Base-by-base conservation (phyloP, 2,888 invertebrate genomes). In the Muschampia plurimacula region DNA sequence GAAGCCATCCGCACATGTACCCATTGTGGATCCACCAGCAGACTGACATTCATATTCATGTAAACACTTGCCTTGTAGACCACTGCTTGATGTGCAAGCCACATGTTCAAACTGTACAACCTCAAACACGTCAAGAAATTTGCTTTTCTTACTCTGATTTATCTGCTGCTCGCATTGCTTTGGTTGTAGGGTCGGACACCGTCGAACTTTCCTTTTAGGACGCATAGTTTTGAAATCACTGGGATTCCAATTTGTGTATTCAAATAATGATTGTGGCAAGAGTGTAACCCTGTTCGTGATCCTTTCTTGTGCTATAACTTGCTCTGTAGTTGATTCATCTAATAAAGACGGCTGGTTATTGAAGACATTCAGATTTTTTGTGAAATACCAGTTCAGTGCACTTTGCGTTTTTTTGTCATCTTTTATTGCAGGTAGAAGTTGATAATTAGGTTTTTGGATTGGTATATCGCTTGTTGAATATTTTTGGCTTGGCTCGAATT, bases 1-100 rank as follows among this genome's bases (percentile, higher is more conserved):
- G 81, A 96, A 96, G 5, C 96, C 97, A 83, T 95, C 95, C 15
- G 97, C 97, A 86, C 97, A 97, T 0, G 93, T 84, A n/a, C 96
- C 96, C 85, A 96, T 95, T 1, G 95, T 86, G 7, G 92, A 91
- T 2, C 97, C 97, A 66, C 96, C 96, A 55, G 95, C 84, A 65
- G 93, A 90, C 22, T 91, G 89, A 83, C 97, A 97, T 82, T 97
- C 96, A 49, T 95, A 90, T 74, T 95, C 94, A 80, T 96, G 96
- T 78, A 96, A 95, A 83, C 97, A 97, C 36, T 95, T 95, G 0
- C 97, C 97, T 81, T 96, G 96, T 79, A 96, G 93, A 6, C 96
- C 93, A 78, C 88, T 93, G 41, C 89, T 92, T 0, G 95, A 93
- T 13, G 85, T 85, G 82, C 97, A 97, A 32, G 95, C 86, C 1